Conservation (phyloP, 2,888 invertebrate genomes). For the Lumbricus terrestris region DNA sequence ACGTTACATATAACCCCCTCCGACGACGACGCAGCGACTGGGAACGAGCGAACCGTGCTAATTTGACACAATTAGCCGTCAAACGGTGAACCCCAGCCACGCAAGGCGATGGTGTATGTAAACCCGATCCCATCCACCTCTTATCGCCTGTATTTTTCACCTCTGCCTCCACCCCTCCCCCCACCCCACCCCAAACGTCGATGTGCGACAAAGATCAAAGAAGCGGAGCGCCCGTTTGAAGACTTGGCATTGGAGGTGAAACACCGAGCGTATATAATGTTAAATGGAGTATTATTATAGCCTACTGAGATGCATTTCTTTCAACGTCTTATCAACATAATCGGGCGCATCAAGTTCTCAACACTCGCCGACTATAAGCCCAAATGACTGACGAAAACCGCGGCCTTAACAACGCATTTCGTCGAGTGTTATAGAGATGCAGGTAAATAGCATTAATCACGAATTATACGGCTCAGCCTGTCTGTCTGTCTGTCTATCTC, state of each 20-base stretch:
- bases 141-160: background rate
- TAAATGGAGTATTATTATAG: background rate
- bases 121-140: background rate
- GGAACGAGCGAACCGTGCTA: background rate
- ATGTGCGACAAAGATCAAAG: background rate
- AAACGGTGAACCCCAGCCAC: background rate
- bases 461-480: background rate
- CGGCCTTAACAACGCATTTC: background rate
- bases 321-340: background rate
- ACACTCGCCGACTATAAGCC: background rate
- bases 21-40: background rate
- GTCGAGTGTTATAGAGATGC: background rate
- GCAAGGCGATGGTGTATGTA: background rate
- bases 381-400: background rate
- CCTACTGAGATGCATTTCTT: no score
- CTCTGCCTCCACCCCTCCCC: background rate
- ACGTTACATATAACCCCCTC: no score
- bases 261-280: background rate
- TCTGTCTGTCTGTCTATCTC: background rate
- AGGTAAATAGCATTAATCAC: background rate
- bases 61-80: slow-evolving; percentile 3
- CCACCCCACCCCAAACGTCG: no score
- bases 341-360: background rate
- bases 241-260: background rate
- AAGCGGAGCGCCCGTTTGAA: background rate